Conservation (phyloP, 2,113 vertebrate genomes). For the Eira barbara region DNA sequence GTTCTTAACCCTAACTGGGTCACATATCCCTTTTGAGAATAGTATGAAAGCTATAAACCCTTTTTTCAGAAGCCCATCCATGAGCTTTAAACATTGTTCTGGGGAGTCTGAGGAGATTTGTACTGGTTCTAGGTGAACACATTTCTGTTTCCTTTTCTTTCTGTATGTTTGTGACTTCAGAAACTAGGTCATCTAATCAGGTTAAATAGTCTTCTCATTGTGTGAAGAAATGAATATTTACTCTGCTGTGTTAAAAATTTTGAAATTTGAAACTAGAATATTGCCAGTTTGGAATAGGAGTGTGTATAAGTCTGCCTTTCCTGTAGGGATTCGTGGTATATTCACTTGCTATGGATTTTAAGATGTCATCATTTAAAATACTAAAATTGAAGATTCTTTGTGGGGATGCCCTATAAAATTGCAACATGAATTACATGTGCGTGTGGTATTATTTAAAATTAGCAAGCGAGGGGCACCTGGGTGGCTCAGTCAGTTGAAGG, state of each 20-base stretch:
- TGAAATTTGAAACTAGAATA: conserved; percentile 31
- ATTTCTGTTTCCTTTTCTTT: background rate
- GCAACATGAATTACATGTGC: background rate
- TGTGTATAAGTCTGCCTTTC: background rate
- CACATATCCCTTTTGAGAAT: background rate
- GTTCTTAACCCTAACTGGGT: background rate
- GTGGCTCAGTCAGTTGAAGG: background rate
- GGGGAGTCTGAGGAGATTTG: background rate
- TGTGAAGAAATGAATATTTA: conserved; percentile 22
- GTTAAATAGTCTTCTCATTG: background rate
- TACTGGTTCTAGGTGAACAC: conserved; percentile 12
- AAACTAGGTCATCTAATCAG: conserved; percentile 8
- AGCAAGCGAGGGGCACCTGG: background rate
- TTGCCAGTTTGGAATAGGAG: conserved; percentile 1
- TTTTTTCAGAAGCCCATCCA: background rate
- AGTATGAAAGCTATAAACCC: background rate
- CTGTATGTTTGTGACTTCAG: conserved; percentile 18
- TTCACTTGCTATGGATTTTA: conserved; percentile 27
- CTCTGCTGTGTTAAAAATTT: conserved; percentile 32
- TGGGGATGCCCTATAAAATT: background rate
- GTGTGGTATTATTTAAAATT: conserved; percentile 10
- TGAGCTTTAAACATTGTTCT: background rate
- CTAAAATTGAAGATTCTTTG: conserved; percentile 24
- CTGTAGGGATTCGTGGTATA: background rate
- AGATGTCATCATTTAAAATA: background rate